Percentiles rank a stretch among this genome's conserved stretches.
phyloP scores from a whole-genome alignment of 2,113 vertebrate species.

The Psittacara wagleri region DNA sequence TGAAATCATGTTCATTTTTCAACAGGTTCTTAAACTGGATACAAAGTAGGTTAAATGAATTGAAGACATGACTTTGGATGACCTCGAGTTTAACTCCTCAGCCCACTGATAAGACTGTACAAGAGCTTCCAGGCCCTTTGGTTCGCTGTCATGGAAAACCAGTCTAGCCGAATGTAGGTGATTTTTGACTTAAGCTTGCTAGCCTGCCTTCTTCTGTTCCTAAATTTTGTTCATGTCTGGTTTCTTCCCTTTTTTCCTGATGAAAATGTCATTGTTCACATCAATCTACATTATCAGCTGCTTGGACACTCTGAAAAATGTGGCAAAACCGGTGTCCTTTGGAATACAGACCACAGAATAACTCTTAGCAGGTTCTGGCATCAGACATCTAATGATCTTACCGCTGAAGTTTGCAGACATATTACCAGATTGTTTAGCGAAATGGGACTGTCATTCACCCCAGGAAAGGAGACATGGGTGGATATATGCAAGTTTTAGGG shows the following conservation, averaged over 20 bases:
- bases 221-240: neutral
- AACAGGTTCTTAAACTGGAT: neutral
- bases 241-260: neutral
- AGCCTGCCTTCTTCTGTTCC: neutral
- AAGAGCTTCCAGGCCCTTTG: neutral
- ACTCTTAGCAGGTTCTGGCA: neutral
- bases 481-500: neutral
- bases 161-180: neutral
- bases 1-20: neutral
- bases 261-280: neutral
- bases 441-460: neutral
- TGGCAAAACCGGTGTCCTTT: neutral
- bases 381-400: neutral
- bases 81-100: neutral
- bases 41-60: neutral
- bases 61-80: neutral
- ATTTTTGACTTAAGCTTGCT: neutral
- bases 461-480: neutral
- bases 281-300: neutral
- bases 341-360: neutral
- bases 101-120: neutral
- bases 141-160: neutral
- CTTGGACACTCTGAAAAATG: neutral
- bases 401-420: neutral
- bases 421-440: neutral